Evolutionary conservation across 2,113 vertebrate species (phyloP), one percentile per base, ranked within the genome.

Genomic region (Pygoscelis adeliae): DNA sequence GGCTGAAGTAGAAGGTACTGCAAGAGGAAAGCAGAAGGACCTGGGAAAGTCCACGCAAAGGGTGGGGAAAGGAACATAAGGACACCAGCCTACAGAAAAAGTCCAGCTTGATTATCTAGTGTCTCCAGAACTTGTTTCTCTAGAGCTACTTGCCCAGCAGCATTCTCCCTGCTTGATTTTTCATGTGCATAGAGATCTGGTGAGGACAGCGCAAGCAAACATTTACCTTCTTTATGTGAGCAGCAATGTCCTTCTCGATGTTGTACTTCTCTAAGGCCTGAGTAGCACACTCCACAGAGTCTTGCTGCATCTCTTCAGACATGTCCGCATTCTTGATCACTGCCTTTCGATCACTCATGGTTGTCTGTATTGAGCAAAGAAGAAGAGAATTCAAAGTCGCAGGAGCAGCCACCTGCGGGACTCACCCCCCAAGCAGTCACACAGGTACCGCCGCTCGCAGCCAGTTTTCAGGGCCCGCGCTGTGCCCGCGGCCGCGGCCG

Each of bases 281-380:
- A 27, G 99, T 99, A 53, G 99, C 99, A 89, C 99, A 99, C 97
- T 99, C 99, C 97, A 99, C 99, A 3, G 99, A 98, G 40, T 99
- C 99, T 98, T 99, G 99, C 99, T 99, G 99, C 99, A 99, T 99
- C 98, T 99, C 99, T 95, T 99, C 99, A 8, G 99, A 99, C 99
- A 99, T 99, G 97, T 99, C 99, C 10, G 99, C 99, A 94, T 99
- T 99, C 92, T 99, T 99, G 82, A 99, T 99, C 96, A 99, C 99
- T 34, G 99, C 99, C 97, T 99, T 99, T 84, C 99, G 98, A 93
- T 99, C 99, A 96, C 99, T 99, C 99, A 99, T 99, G 98, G 97
- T 98, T 98, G 97, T 96, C 98, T 99, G 96, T 59, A 22, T 12
- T 1, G 7, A 27, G 47, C 27, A 36, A 72, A 7, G 34, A 11